Evolutionary conservation across 2,113 vertebrate genomes (phyloP), one percentile per base, ranked within the genome.

Genomic region (Nycticryphes semicollaris): DNA sequence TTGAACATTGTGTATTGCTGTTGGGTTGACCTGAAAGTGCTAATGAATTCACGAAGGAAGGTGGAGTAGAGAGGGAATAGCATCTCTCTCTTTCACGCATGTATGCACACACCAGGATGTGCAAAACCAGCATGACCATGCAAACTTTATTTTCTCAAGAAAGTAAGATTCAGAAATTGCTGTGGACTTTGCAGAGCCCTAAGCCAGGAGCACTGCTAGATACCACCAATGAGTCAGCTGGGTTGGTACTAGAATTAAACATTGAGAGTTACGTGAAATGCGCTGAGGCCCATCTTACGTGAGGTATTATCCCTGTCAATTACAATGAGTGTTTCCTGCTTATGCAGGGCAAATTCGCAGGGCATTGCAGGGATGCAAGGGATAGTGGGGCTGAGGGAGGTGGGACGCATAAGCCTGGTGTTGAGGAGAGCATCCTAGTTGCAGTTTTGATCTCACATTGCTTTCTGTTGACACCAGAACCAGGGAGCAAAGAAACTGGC

Each of bases 201-300:
- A 47, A 87, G 43, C 14, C n/a, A 54, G 68, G 19, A 63, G 4
- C 3, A 1, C 25, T 63, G 22, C 18, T 80, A 59, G 17, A 10
- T 59, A 54, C 23, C n/a, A 23, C 27, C 15, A 31, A 0, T 2
- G 48, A 43, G 5, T 51, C 28, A 51, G 15, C 14, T 12, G 16
- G 18, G 10, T 35, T 81, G 64, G 28, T 64, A 47, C 10, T 13
- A 63, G 56, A 84, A 70, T 72, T 81, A 59, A n/a, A n/a, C 22
- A 6, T 0, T 51, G 59, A 37, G 51, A 87, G 14, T 67, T 86
- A 39, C 0, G 1, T 18, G 50, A 50, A 67, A 70, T 27, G 23
- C 0, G 0, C 37, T 25, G 31, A 86, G 28, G 35, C 14, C 30
- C 0, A 1, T 50, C 28, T 84, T 63, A 54, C 5, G 10, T 0